Conservation (phyloP, 2,113 vertebrate genomes). For the Nettapus auritus region DNA sequence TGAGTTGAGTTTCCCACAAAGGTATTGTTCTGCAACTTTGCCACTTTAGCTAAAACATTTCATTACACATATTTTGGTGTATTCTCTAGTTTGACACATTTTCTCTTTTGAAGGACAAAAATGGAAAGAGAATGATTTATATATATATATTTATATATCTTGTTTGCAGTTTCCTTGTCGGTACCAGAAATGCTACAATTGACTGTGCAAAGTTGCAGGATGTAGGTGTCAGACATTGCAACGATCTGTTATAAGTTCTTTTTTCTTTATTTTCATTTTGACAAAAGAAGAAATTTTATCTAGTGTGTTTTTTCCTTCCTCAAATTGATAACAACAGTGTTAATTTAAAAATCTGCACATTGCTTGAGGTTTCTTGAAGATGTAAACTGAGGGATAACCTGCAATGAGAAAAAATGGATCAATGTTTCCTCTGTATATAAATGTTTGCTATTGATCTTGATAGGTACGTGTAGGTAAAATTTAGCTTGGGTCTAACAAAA, state of each 20-base stretch:
- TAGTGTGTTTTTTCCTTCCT: not conserved
- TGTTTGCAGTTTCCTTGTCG: conserved; percentile 71
- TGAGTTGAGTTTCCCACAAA: not conserved
- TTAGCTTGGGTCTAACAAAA: not conserved
- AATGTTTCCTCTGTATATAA: not conserved
- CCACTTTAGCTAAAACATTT: not conserved
- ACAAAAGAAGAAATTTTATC: not conserved
- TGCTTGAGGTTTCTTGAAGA: not conserved
- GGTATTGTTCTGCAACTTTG: not conserved
- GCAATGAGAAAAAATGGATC: not conserved
- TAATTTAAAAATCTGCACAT: not conserved
- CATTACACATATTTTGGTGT: not conserved
- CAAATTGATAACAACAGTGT: not conserved
- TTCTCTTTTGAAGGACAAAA: not conserved
- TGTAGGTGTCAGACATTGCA: conserved; percentile 70
- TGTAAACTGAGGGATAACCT: not conserved
- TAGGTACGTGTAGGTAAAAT: not conserved
- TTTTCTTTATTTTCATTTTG: not conserved
- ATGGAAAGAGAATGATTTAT: not conserved
- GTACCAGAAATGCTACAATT: conserved; percentile 69
- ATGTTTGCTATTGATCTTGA: not conserved
- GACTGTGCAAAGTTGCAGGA: conserved; percentile 76
- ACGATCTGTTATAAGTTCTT: not conserved
- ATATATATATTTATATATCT: no score
- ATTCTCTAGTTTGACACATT: not conserved